Evolutionary conservation across 2,888 invertebrate genomes (phyloP).

Genomic region (Pedicia rivosa): DNA sequence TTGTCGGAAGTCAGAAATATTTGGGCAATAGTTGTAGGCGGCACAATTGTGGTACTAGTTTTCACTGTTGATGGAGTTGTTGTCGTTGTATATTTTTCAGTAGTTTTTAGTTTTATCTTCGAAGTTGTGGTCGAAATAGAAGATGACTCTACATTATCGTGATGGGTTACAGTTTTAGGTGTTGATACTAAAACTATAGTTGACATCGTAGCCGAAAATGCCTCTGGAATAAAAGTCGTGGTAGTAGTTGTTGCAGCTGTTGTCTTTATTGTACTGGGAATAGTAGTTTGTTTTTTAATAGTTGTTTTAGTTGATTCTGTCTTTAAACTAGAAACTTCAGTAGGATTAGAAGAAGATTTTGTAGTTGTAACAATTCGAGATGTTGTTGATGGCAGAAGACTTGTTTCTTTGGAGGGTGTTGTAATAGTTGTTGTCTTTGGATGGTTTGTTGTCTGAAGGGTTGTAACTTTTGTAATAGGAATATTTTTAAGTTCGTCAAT

Average conservation of each 20-base stretch:
- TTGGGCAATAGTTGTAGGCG: too few relatives aligned
- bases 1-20: too few relatives aligned
- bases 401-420: constrained; percentile 7
- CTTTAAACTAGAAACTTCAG: too few relatives aligned
- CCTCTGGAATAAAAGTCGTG: not conserved
- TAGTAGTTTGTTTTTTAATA: constrained; percentile 7
- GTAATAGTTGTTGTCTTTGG: constrained; percentile 14
- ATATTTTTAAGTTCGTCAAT: constrained; percentile 12
- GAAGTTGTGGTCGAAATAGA: not conserved
- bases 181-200: not conserved
- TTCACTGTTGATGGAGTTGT: not conserved
- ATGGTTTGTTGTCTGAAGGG: constrained; percentile 8
- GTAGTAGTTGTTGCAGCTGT: constrained; percentile 6
- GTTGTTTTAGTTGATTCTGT: constrained; percentile 1
- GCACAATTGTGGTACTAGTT: not conserved
- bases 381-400: not conserved
- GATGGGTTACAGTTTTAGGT: not conserved
- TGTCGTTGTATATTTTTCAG: not conserved
- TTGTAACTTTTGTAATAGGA: constrained; percentile 12
- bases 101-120: not conserved
- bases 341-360: too few relatives aligned
- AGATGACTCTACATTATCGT: not conserved
- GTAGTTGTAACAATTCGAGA: constrained; percentile 7
- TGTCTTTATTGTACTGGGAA: constrained; percentile 9
- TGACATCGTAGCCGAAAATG: not conserved